Conservation (phyloP, 2,797 vertebrate species). For the Lepus townsendii region DNA sequence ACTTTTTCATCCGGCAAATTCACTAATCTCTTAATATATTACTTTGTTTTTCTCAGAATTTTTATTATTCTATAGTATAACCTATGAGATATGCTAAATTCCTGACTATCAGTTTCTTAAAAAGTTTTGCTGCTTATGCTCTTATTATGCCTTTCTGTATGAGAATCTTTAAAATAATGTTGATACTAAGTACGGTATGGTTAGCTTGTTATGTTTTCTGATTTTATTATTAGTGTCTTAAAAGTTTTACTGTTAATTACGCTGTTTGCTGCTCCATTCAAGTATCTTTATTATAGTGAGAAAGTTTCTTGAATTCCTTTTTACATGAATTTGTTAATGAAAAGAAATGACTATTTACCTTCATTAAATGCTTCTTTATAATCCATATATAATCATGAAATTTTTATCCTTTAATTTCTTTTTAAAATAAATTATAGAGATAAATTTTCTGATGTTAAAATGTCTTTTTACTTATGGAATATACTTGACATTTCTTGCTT, state of each 20-base stretch:
- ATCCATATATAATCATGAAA: not conserved
- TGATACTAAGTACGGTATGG: not conserved
- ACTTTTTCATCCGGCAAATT: not conserved
- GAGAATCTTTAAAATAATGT: conserved; percentile 13
- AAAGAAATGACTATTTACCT: not conserved
- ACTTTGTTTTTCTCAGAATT: conserved; percentile 9
- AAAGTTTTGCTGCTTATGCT: not conserved
- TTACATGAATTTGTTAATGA: not conserved
- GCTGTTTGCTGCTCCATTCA: not conserved
- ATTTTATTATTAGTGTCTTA: not conserved
- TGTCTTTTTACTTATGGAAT: not conserved
- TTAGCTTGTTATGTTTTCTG: not conserved
- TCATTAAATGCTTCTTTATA: not conserved
- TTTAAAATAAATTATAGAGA: not conserved
- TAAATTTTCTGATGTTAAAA: not conserved
- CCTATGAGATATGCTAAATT: not conserved
- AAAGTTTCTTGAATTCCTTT: conserved; percentile 32
- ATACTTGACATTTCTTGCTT: not conserved
- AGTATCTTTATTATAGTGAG: not conserved
- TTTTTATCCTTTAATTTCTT: not conserved
- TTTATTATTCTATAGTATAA: not conserved
- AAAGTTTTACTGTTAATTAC: conserved; percentile 16
- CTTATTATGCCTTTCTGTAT: not conserved
- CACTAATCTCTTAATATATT: not conserved
- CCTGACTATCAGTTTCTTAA: not conserved